phyloP scores from a whole-genome alignment of 2,888 invertebrate species.

The Eupeodes luniger region DNA sequence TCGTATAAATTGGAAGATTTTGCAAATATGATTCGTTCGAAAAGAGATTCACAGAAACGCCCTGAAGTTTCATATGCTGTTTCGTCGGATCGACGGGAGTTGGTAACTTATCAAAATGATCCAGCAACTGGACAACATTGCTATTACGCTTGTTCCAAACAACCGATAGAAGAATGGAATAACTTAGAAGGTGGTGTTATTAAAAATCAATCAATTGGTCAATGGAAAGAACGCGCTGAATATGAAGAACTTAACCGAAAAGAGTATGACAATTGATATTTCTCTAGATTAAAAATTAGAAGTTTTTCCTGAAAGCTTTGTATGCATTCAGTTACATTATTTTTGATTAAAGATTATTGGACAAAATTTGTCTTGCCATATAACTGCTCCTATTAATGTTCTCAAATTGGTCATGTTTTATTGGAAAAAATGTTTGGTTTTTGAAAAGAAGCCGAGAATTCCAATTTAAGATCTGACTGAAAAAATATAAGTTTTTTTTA shows the following conservation, averaged over 20 bases:
- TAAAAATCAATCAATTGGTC: slow-evolving; percentile 78
- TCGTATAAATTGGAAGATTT: slow-evolving; percentile 79
- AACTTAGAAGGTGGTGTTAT: slow-evolving; percentile 81
- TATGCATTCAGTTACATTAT: too few species aligned
- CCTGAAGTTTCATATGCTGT: slow-evolving; percentile 31
- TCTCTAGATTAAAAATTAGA: not conserved
- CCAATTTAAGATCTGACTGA: too few species aligned
- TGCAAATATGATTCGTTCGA: slow-evolving; percentile 81
- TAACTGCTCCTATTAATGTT: too few species aligned
- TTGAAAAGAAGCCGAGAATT: too few species aligned
- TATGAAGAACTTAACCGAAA: slow-evolving; percentile 47
- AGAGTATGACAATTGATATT: slow-evolving; percentile 39
- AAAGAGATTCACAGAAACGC: slow-evolving; percentile 76
- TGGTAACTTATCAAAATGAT: slow-evolving; percentile 84
- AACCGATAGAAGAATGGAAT: slow-evolving; percentile 84
- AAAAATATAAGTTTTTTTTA: too few species aligned
- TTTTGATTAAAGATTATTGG: too few species aligned
- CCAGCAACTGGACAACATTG: slow-evolving; percentile 85
- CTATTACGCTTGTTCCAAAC: slow-evolving; percentile 85
- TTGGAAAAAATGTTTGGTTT: too few species aligned
- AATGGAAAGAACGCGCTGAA: slow-evolving; percentile 48
- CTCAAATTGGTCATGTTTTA: too few species aligned
- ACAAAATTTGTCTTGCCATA: too few species aligned
- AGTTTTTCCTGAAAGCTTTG: not conserved
- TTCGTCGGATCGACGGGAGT: slow-evolving; percentile 84